Percentiles rank a stretch among this genome's conserved stretches.
Conservation (phyloP, 35 echinoderm and acorn worm species). For the Lytechinus pictus region DNA sequence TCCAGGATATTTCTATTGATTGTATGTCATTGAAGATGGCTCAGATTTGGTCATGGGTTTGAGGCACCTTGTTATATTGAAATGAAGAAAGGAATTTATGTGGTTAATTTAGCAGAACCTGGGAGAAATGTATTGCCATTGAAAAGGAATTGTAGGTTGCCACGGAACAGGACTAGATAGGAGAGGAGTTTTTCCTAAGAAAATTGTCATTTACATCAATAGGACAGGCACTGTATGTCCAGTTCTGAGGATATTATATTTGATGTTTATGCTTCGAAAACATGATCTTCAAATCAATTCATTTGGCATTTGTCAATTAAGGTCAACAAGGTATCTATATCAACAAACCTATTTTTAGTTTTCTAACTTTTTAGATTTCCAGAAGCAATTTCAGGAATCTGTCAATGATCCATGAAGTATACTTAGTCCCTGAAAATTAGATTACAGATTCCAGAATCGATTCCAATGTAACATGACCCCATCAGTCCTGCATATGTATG, state of each 20-base stretch:
- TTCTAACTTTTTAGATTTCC: not conserved
- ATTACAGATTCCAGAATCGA: not conserved
- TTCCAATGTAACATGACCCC: not conserved
- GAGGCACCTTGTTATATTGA: too few relatives aligned
- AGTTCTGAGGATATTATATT: too few relatives aligned
- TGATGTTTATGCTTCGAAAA: not conserved
- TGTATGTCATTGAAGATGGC: too few relatives aligned
- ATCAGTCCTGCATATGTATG: not conserved
- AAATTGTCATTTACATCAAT: too few relatives aligned
- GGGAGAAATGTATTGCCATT: not conserved
- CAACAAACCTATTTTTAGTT: not conserved
- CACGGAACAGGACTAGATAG: too few relatives aligned
- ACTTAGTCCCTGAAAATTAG: not conserved
- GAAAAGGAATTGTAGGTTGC: not conserved
- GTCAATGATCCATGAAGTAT: slow-evolving; percentile 22
- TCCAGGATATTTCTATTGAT: too few relatives aligned
- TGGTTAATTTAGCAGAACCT: too few relatives aligned
- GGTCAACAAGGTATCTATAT: not conserved
- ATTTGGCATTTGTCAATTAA: not conserved
- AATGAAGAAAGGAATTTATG: too few relatives aligned
- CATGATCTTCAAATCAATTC: not conserved
- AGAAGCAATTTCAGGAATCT: not conserved
- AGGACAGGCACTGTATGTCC: too few relatives aligned
- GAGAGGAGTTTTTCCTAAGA: too few relatives aligned
- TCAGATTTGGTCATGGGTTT: too few relatives aligned